These are phyloP conservation scores for Cryptocephalus primarius DNA, from an alignment of 2,888 invertebrate species.

Conservation along the genomic window DNA sequence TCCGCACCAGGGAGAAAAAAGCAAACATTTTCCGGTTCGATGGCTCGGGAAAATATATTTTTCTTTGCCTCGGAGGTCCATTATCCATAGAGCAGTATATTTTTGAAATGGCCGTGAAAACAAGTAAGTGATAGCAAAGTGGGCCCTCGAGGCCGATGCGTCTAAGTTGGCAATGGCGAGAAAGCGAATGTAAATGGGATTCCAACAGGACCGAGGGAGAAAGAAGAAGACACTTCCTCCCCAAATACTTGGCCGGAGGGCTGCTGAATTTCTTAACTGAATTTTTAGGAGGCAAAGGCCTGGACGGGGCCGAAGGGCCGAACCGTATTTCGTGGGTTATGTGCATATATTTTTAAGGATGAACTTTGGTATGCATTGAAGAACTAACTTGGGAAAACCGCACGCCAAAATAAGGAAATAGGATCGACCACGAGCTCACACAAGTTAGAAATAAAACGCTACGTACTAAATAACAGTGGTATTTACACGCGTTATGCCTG, in stretches of 20 bases:
- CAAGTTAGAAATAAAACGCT: too few relatives aligned
- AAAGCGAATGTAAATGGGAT: constrained; percentile 27
- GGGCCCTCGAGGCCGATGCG: constrained; percentile 26
- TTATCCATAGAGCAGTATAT: constrained; percentile 24
- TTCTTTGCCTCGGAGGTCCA: constrained; percentile 19
- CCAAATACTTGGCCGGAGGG: constrained; percentile 13
- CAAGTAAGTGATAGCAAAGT: constrained; percentile 29
- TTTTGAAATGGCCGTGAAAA: constrained; percentile 24
- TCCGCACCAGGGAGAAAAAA: neutral
- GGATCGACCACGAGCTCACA: too few relatives aligned
- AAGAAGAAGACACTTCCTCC: neutral
- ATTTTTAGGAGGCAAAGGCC: neutral
- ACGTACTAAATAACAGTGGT: too few relatives aligned
- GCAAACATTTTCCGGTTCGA: neutral
- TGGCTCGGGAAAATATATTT: constrained; percentile 12
- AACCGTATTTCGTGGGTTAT: neutral
- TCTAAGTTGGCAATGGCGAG: constrained; percentile 21
- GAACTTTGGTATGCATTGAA: too few relatives aligned
- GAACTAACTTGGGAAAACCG: too few relatives aligned
- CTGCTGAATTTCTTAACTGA: constrained; percentile 1
- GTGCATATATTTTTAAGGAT: constrained; percentile 4
- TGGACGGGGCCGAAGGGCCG: too few relatives aligned
- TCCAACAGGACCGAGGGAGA: constrained; percentile 8
- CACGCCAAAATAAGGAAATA: too few relatives aligned
- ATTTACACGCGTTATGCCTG: too few relatives aligned